phyloP scores from a whole-genome alignment of 2,888 invertebrate genomes.

The Drosophila pseudotakahashii region DNA sequence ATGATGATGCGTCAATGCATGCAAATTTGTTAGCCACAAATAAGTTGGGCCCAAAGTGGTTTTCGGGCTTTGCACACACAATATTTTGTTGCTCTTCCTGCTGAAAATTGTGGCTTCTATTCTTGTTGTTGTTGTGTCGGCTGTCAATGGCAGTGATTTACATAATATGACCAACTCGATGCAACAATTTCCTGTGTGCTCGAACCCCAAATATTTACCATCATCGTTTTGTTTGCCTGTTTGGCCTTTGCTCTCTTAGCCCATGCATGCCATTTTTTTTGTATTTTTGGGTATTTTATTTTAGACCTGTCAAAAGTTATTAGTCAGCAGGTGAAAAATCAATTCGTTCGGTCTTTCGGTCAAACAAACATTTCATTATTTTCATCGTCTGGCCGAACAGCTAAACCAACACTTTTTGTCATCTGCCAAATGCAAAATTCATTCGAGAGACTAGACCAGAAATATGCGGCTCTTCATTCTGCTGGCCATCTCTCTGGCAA shows the following conservation, averaged over 20 bases:
- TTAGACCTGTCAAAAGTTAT: constrained; percentile 51
- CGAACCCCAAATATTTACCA: constrained; percentile 31
- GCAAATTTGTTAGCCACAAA: constrained; percentile 73
- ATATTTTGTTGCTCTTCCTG: constrained; percentile 39
- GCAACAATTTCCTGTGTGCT: constrained; percentile 68
- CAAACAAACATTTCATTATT: constrained; percentile 69
- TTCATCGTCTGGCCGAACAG: constrained; percentile 46
- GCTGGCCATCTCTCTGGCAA: constrained; percentile 19
- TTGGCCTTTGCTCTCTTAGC: constrained; percentile 9
- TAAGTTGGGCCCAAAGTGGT: constrained; percentile 74
- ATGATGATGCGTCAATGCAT: constrained; percentile 70
- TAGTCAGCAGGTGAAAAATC: constrained; percentile 60
- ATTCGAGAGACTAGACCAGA: constrained; percentile 9
- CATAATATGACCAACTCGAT: constrained; percentile 69
- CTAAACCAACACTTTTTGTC: constrained; percentile 50
- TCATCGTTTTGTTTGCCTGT: constrained; percentile 24
- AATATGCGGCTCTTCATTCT: constrained; percentile 26
- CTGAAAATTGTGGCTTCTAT: constrained; percentile 14
- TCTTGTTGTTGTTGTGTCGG: constrained; percentile 6
- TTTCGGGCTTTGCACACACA: constrained; percentile 44
- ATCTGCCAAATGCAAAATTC: constrained; percentile 31
- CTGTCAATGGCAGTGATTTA: constrained; percentile 70
- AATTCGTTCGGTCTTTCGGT: constrained; percentile 41
- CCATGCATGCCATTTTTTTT: not conserved
- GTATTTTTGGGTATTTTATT: not conserved